These are phyloP conservation scores for Ictalurus punctatus DNA, from an alignment of 2,113 vertebrate genomes.

Conservation along the genomic window DNA sequence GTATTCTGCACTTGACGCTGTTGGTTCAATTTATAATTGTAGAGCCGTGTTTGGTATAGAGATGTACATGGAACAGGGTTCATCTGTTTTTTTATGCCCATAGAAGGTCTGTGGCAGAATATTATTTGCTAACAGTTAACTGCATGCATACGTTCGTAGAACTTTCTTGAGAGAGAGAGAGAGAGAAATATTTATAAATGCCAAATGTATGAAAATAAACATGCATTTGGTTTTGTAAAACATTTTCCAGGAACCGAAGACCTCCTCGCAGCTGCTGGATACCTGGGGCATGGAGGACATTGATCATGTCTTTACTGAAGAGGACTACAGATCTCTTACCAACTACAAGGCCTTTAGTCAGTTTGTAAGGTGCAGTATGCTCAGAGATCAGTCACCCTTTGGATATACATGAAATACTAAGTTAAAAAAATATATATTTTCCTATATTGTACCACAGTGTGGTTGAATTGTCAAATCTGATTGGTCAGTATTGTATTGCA, in stretches of 20 bases:
- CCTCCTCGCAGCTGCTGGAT: constrained; percentile 92
- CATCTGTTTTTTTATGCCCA: neutral
- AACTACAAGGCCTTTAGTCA: constrained; percentile 99
- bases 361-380: constrained; percentile 84
- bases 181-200: neutral
- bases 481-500: neutral
- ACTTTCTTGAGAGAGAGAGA: neutral
- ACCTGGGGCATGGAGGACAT: constrained; percentile 99
- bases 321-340: constrained; percentile 94
- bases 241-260: constrained; percentile 86
- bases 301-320: constrained; percentile 92
- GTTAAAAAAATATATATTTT: no score
- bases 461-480: neutral
- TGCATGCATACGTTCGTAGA: neutral
- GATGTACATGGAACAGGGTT: neutral
- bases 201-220: neutral
- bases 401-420: neutral
- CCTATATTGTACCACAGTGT: neutral
- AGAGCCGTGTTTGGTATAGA: neutral
- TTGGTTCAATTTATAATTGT: neutral
- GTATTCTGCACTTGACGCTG: neutral
- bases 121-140: neutral
- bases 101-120: neutral
- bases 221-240: neutral
- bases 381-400: neutral